phyloP scores from a whole-genome alignment of 2,797 vertebrate genomes.

The Notolabrus celidotus region DNA sequence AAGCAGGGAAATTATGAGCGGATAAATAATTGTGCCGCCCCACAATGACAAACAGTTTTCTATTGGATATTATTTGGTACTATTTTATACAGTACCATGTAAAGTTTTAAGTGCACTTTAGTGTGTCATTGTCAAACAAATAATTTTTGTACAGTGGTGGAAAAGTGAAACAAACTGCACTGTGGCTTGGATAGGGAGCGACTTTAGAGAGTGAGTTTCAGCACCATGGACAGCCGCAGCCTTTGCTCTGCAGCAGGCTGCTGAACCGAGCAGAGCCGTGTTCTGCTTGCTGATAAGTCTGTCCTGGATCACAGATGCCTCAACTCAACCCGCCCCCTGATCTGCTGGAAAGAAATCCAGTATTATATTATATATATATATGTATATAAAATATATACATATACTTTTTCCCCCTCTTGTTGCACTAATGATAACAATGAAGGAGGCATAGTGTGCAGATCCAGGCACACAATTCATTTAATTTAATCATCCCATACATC shows the following conservation, averaged over 20 bases:
- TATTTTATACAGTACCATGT: no score
- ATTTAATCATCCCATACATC: conserved; percentile 59
- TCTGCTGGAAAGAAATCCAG: conserved; percentile 32
- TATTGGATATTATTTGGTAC: no score
- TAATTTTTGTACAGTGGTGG: not conserved
- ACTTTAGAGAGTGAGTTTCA: conserved; percentile 54
- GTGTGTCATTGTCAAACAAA: not conserved
- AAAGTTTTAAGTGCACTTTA: not conserved
- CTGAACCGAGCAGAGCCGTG: conserved; percentile 50
- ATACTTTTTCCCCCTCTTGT: not conserved
- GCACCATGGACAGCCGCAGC: conserved; percentile 76
- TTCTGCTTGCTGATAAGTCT: conserved; percentile 60
- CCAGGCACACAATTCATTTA: conserved; percentile 53
- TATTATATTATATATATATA: no score
- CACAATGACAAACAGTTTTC: not conserved
- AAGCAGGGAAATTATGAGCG: not conserved
- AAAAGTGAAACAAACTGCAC: not conserved
- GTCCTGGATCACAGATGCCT: conserved; percentile 46
- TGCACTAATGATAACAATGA: conserved; percentile 43
- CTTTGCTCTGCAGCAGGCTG: conserved; percentile 45
- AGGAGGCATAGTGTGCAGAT: conserved; percentile 54
- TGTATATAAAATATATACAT: no score
- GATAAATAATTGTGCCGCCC: not conserved
- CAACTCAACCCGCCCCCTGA: conserved; percentile 45
- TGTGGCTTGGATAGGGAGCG: not conserved